A percentile compares a stretch with the other conserved stretches of the same genome.
Evolutionary conservation across 2,113 vertebrate genomes (phyloP).

Genomic region (Plotosus lineatus): DNA sequence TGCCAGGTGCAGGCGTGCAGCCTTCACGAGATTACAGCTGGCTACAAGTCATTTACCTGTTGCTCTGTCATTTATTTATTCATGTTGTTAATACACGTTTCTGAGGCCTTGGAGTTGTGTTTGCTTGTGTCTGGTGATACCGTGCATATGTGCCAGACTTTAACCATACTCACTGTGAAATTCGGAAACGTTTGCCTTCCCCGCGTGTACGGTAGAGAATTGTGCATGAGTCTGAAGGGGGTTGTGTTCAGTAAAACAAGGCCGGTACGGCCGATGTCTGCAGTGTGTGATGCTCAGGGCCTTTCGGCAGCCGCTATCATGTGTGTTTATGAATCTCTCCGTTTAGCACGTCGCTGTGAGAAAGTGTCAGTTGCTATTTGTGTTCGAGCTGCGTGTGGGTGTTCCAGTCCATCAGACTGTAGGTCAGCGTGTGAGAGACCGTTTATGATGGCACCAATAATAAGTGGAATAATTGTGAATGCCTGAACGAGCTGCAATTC

Average conservation of each 20-base stretch:
- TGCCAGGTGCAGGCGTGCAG: conserved; percentile 40
- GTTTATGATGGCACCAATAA: conserved; percentile 31
- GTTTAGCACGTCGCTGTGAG: no score
- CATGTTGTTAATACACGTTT: not conserved
- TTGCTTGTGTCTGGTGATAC: not conserved
- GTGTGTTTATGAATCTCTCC: not conserved
- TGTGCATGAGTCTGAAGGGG: not conserved
- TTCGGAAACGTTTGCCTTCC: not conserved
- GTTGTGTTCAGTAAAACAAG: not conserved
- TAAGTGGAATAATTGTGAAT: conserved; percentile 34
- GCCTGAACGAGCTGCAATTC: conserved; percentile 20
- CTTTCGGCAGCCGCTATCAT: not conserved
- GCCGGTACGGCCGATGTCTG: no score
- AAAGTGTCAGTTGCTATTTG: not conserved
- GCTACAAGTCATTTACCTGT: conserved; percentile 37
- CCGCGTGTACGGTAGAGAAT: not conserved
- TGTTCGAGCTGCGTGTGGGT: not conserved
- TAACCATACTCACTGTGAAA: not conserved
- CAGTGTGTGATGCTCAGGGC: not conserved
- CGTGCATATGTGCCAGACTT: not conserved
- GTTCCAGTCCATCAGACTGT: conserved; percentile 9
- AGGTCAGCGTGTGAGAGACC: conserved; percentile 10
- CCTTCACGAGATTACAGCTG: conserved; percentile 56
- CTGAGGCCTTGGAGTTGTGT: not conserved
- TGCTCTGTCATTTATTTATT: not conserved